phyloP scores from a whole-genome alignment of 1,140 invertebrate species.

The Cephus cinctus region DNA sequence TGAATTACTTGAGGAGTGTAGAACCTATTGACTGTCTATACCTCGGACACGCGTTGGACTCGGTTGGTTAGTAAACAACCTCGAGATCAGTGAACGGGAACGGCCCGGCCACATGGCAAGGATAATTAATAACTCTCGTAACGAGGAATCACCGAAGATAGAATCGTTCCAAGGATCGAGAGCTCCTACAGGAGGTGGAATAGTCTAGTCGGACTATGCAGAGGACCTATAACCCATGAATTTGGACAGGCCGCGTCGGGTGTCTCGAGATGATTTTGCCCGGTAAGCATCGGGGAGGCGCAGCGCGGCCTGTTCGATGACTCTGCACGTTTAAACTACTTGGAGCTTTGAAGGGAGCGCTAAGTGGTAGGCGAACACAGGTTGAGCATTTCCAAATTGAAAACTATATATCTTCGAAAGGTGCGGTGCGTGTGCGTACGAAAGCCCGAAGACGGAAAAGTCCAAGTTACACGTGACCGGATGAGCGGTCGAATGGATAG shows the following conservation, averaged over 20 bases:
- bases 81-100: no score
- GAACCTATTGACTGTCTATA: no score
- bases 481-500: no score
- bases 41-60: no score
- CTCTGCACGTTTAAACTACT: slow-evolving; percentile 22
- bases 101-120: neutral
- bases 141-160: slow-evolving; percentile 27
- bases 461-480: no score
- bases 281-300: slow-evolving; percentile 26
- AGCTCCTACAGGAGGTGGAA: slow-evolving; percentile 8
- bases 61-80: no score
- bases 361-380: slow-evolving; percentile 23
- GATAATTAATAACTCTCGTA: slow-evolving; percentile 26
- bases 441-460: no score
- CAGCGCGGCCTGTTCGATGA: slow-evolving; percentile 26
- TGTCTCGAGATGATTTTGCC: slow-evolving; percentile 26
- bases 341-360: neutral
- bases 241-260: slow-evolving; percentile 32
- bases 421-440: no score
- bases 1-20: no score
- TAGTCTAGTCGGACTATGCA: slow-evolving; percentile 13
- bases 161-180: slow-evolving; percentile 26
- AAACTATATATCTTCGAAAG: no score
- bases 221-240: slow-evolving; percentile 34
- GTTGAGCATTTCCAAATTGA: slow-evolving; percentile 12